Evolutionary conservation across 1,140 invertebrate genomes (phyloP), one percentile per base, ranked within the genome.

Genomic region (Drosophila guanche): DNA sequence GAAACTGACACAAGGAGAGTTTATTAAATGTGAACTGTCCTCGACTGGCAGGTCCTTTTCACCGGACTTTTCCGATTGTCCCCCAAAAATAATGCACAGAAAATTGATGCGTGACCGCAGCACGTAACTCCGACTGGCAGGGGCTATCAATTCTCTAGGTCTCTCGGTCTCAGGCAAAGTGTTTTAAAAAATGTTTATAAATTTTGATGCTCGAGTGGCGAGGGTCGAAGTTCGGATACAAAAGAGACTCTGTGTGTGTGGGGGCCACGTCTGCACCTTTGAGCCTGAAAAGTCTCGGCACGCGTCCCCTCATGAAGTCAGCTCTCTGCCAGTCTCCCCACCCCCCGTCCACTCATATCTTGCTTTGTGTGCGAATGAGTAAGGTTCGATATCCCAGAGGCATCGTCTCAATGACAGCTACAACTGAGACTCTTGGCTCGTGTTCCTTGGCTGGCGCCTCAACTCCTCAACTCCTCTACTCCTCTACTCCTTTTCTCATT

Each of bases 171-270:
- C n/a, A 41, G 37, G 74, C 62, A 72, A 83, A 88, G 78, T 88
- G 83, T 88, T 88, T 79, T 68, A 56, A 69, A 88, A 88, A 88
- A 88, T 88, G 83, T 79, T 83, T 88, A 88, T 88, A 88, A 88
- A 88, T 83, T 77, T 78, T 74, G 70, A 50, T 74, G 57, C 57
- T 41, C 52, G 14, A 61, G 50, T 53, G 29, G 43, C 43, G 37
- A 40, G 62, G 59, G 65, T 59, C 55, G 42, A 53, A 65, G 29
- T 60, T 57, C 27, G 57, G 29, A 42, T 70, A 40, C 22, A 29
- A n/a, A 33, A 22, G 27, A 29, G 53, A 29, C 41, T 52, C 42
- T 54, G 56, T 51, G 48, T 61, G 50, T 56, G 37, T 72, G 40
- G 45, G 37, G 27, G 22, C 50, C 81, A 88, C 73, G 81, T 86